Evolutionary conservation across 2,888 invertebrate species (phyloP).

Genomic region (Rotaria sp.): DNA sequence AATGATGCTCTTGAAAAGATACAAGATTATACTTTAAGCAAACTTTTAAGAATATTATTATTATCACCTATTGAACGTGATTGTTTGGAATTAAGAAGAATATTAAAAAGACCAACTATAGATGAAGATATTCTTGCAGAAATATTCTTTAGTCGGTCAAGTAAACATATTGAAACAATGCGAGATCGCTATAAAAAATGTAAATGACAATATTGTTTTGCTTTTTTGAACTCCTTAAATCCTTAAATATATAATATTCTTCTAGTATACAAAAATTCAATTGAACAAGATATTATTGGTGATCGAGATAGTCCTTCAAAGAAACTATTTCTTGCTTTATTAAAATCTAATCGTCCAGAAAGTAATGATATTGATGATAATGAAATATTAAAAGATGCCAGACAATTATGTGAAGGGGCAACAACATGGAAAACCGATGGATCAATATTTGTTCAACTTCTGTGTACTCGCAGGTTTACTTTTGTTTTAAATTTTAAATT

Average conservation of each 20-base stretch:
- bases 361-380: conserved; percentile 42
- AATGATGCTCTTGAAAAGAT: neutral
- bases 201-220: neutral
- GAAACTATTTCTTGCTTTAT: conserved; percentile 49
- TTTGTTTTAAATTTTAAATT: too few species aligned
- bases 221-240: too few species aligned
- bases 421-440: conserved; percentile 54
- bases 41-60: neutral
- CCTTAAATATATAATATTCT: neutral
- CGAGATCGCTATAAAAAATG: neutral
- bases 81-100: neutral
- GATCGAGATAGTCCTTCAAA: conserved; percentile 54
- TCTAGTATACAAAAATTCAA: conserved; percentile 49
- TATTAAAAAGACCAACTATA: conserved; percentile 46
- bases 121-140: conserved; percentile 54
- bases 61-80: neutral
- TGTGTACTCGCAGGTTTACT: conserved; percentile 47
- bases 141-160: conserved; percentile 53
- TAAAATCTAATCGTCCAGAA: conserved; percentile 60
- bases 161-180: conserved; percentile 50
- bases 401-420: conserved; percentile 48
- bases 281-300: conserved; percentile 51
- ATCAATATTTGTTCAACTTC: conserved; percentile 52
- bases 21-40: neutral
- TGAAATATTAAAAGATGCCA: conserved; percentile 52